Evolutionary conservation across 2,888 invertebrate genomes (phyloP).

Genomic region (Ypsolopha scabrella): DNA sequence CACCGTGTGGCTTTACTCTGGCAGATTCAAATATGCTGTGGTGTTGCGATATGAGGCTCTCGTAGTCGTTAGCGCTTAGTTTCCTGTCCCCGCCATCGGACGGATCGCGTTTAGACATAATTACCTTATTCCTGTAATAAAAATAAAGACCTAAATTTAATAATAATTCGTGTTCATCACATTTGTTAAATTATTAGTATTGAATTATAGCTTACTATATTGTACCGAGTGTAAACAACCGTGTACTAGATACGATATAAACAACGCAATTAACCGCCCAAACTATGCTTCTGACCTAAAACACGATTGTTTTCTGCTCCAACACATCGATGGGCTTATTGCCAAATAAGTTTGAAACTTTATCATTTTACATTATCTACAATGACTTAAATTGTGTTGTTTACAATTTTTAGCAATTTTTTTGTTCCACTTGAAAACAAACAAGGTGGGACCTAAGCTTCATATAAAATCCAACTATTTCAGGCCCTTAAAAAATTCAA

Average conservation of each 20-base stretch:
- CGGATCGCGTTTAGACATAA: slow-evolving; percentile 65
- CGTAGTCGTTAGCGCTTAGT: slow-evolving; percentile 60
- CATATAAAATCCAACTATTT: too few species aligned
- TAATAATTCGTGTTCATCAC: too few species aligned
- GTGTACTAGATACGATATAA: slow-evolving; percentile 37
- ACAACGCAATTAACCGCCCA: slow-evolving; percentile 57
- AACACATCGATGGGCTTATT: too few species aligned
- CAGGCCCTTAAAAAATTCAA: too few species aligned
- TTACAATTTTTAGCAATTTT: neutral
- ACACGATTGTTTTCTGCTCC: too few species aligned
- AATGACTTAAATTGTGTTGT: too few species aligned
- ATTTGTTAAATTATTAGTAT: neutral
- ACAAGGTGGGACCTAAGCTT: neutral
- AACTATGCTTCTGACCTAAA: neutral
- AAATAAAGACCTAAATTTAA: neutral
- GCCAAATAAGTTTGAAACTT: too few species aligned
- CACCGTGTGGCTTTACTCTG: slow-evolving; percentile 48
- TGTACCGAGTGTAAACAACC: neutral
- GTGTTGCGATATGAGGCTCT: slow-evolving; percentile 57
- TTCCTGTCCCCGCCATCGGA: slow-evolving; percentile 58
- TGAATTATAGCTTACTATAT: neutral
- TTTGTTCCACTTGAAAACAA: neutral
- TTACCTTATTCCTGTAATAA: slow-evolving; percentile 10
- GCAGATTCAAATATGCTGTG: slow-evolving; percentile 59
- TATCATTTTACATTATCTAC: too few species aligned